A percentile compares a stretch with the other conserved stretches of the same genome.
Evolutionary conservation across 2,113 vertebrate genomes (phyloP).

Genomic region (Psittacus erithacus): DNA sequence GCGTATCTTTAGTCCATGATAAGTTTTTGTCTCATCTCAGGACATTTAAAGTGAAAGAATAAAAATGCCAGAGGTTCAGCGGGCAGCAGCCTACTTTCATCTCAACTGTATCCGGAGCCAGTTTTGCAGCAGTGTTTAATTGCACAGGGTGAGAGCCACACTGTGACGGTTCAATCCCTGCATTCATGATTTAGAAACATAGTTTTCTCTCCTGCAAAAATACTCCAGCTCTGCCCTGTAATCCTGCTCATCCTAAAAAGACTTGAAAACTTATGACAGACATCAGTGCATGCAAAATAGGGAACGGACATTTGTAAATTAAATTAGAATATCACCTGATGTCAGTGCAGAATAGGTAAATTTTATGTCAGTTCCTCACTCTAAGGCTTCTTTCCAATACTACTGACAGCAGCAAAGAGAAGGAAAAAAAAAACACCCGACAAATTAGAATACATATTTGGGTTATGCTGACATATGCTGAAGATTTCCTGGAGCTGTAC

Average conservation of each 20-base stretch:
- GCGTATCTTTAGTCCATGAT: not conserved
- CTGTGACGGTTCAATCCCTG: not conserved
- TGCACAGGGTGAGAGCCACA: not conserved
- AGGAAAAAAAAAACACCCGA: not conserved
- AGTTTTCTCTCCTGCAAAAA: not conserved
- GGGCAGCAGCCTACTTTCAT: not conserved
- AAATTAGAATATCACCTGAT: not conserved
- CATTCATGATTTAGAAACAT: not conserved
- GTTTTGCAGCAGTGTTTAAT: not conserved
- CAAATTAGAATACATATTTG: not conserved
- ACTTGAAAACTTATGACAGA: not conserved
- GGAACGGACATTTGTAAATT: not conserved
- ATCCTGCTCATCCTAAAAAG: not conserved
- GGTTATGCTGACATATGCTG: not conserved
- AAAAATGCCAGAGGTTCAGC: not conserved
- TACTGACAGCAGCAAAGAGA: fast-evolving
- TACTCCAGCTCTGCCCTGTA: not conserved
- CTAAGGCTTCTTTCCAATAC: not conserved
- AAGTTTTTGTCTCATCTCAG: not conserved
- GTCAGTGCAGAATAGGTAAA: not conserved
- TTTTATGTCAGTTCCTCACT: not conserved
- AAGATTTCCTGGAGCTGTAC: not conserved
- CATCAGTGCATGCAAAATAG: not conserved
- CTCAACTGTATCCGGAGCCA: not conserved
- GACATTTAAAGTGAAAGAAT: not conserved